Conservation (phyloP, 2,113 vertebrate genomes). For the Notarius quadriscutis region DNA sequence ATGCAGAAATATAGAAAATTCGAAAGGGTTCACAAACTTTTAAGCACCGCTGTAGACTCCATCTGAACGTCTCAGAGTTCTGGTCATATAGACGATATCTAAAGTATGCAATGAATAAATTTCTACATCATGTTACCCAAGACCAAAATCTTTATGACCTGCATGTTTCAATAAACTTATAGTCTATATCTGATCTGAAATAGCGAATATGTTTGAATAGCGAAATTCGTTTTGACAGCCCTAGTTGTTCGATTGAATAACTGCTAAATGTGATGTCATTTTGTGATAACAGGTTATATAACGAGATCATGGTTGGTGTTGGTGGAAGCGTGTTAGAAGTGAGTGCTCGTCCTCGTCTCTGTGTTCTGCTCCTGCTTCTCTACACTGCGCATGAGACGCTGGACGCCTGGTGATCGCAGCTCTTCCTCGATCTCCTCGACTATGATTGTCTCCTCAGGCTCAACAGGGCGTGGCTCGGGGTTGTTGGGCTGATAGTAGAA, state of each 20-base stretch:
- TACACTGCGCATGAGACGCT: constrained; percentile 68
- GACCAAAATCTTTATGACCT: too few relatives aligned
- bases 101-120: not conserved
- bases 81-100: too few relatives aligned
- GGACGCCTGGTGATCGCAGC: constrained; percentile 79
- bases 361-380: constrained; percentile 51
- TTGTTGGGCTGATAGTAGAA: constrained; percentile 82
- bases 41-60: too few relatives aligned
- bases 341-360: not conserved
- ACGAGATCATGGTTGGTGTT: not conserved
- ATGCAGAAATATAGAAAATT: too few relatives aligned
- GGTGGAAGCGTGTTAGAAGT: not conserved
- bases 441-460: constrained; percentile 80
- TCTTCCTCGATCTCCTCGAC: constrained; percentile 74
- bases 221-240: not conserved
- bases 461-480: constrained; percentile 77
- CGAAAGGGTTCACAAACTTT: too few relatives aligned
- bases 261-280: not conserved
- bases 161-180: not conserved
- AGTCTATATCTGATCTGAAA: not conserved
- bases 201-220: not conserved
- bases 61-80: too few relatives aligned
- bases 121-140: not conserved
- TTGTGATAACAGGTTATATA: not conserved
- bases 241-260: not conserved